Evolutionary conservation across 2,888 invertebrate species (phyloP).

Genomic region (Escarpia spicata): DNA sequence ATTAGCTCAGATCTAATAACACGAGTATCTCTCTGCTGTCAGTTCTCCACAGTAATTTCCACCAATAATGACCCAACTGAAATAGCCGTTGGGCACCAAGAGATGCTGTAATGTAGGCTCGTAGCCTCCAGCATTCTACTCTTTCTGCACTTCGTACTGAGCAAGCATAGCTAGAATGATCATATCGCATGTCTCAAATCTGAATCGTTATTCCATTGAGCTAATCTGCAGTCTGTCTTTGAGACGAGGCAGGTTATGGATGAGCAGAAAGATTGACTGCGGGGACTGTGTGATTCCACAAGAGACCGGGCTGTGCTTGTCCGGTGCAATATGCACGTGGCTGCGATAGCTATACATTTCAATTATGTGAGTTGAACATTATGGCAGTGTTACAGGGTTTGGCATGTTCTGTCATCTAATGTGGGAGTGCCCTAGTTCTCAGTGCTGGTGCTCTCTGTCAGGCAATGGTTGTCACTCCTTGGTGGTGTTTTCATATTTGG

Average conservation of each 20-base stretch:
- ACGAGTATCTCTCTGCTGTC: background rate
- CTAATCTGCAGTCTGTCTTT: background rate
- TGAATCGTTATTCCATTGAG: background rate
- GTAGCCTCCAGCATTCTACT: background rate
- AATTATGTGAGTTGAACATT: background rate
- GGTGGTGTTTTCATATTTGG: background rate
- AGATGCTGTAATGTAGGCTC: background rate
- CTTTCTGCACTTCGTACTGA: background rate
- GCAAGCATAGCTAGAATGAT: background rate
- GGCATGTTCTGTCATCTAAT: background rate
- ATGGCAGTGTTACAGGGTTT: background rate
- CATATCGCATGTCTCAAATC: background rate
- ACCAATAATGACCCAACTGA: background rate
- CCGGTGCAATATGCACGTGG: background rate
- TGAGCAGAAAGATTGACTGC: background rate
- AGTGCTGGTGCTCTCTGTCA: background rate
- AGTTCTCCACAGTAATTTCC: background rate
- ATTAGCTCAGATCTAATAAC: background rate
- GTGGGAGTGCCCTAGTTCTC: background rate
- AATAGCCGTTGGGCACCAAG: background rate
- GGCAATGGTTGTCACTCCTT: background rate
- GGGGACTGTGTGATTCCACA: background rate
- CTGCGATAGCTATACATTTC: conserved; percentile 4
- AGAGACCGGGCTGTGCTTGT: background rate
- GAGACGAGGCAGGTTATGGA: background rate